These are phyloP conservation scores for Leucophenga maculata DNA, from an alignment of 2,888 invertebrate genomes.

Conservation along the genomic window DNA sequence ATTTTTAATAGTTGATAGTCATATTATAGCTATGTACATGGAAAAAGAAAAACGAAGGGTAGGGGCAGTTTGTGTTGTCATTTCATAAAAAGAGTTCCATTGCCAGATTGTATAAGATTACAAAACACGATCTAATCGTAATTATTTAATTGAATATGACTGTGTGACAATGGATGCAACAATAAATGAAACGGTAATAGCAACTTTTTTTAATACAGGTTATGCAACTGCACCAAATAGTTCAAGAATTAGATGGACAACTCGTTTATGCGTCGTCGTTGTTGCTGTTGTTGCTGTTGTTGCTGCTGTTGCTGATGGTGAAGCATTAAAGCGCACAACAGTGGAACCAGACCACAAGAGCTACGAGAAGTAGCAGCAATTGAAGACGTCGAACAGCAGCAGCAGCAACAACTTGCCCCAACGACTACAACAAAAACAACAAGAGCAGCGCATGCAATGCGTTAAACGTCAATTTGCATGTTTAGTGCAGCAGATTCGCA, in stretches of 20 bases:
- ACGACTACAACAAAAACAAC: background rate
- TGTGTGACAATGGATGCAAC: background rate
- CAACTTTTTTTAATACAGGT: constrained; percentile 21
- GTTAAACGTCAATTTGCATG: constrained; percentile 2
- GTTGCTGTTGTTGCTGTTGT: no score
- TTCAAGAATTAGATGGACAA: constrained; percentile 12
- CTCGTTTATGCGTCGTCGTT: no score
- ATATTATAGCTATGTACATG: no score
- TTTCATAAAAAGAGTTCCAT: no score
- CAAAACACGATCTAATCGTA: no score
- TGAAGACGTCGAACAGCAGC: background rate
- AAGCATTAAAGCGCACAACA: no score
- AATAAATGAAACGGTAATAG: constrained; percentile 12
- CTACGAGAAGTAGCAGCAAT: background rate
- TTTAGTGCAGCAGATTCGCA: background rate
- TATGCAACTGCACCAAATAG: constrained; percentile 26
- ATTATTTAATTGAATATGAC: background rate
- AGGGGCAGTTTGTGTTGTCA: no score
- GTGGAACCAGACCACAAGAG: background rate
- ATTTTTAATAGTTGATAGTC: no score
- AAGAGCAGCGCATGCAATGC: background rate
- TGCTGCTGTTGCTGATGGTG: no score
- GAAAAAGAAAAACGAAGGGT: no score
- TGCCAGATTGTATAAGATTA: no score
- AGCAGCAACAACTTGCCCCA: background rate